Conservation (phyloP, 2,113 vertebrate genomes). For the Austrofundulus limnaeus region DNA sequence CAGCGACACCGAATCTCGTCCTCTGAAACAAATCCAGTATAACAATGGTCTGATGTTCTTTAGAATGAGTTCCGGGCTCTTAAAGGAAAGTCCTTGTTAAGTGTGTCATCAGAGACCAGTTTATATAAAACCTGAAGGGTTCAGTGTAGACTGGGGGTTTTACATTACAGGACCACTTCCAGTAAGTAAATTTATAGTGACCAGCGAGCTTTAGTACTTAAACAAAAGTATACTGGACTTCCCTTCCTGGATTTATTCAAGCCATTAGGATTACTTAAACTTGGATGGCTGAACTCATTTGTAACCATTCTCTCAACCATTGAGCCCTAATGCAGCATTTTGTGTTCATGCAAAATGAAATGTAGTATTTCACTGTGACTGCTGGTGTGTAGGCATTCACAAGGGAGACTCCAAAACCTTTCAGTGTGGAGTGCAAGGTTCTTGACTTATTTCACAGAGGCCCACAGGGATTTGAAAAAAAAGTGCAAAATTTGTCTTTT, state of each 20-base stretch:
- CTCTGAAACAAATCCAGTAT: not conserved
- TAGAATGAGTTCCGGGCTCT: not conserved
- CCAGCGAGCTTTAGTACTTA: not conserved
- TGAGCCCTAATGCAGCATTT: too few species aligned
- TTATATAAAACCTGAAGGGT: not conserved
- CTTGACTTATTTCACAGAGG: too few species aligned
- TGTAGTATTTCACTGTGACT: too few species aligned
- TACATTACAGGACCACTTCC: too few species aligned
- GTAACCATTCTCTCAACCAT: too few species aligned
- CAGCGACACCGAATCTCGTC: not conserved
- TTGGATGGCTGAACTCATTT: too few species aligned
- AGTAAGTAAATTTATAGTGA: not conserved
- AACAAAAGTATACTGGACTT: not conserved
- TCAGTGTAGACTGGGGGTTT: not conserved
- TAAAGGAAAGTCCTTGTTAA: not conserved
- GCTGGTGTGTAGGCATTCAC: too few species aligned
- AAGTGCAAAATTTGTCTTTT: too few species aligned
- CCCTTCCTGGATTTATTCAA: not conserved
- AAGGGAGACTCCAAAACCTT: too few species aligned
- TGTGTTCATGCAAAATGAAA: too few species aligned
- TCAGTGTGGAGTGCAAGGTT: too few species aligned
- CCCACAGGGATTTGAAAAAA: too few species aligned
- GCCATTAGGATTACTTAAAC: not conserved
- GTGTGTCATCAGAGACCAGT: slow-evolving; percentile 1
- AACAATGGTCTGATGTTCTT: not conserved